Evolutionary conservation across 2,888 invertebrate species (phyloP).

Genomic region (Clistopyga incitator): DNA sequence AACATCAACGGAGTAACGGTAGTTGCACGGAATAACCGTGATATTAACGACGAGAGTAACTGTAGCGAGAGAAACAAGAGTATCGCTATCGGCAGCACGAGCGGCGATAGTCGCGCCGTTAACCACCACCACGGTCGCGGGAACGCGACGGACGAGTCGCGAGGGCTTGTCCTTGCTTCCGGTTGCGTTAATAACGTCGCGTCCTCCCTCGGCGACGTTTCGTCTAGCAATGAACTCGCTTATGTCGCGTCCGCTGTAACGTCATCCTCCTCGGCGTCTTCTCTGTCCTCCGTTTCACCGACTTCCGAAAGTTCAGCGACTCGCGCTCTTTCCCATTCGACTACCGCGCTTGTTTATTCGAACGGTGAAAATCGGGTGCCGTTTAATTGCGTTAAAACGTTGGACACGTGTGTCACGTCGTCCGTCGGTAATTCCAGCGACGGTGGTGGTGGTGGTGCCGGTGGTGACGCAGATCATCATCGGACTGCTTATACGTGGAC

Average conservation of each 20-base stretch:
- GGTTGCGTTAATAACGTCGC: slow-evolving; percentile 8
- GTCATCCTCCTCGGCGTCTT: background rate
- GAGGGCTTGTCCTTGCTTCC: slow-evolving; percentile 11
- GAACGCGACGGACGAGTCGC: slow-evolving; percentile 29
- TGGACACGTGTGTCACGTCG: background rate
- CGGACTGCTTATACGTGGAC: slow-evolving; percentile 73
- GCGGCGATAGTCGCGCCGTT: slow-evolving; percentile 35
- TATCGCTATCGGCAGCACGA: slow-evolving; percentile 24
- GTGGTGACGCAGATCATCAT: slow-evolving; percentile 65
- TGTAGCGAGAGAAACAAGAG: slow-evolving; percentile 4
- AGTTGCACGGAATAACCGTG: slow-evolving; percentile 26
- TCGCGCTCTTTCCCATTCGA: background rate
- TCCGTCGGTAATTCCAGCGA: slow-evolving; percentile 35
- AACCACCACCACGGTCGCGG: slow-evolving; percentile 72
- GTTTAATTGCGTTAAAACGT: background rate
- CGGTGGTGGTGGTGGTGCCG: slow-evolving; percentile 68
- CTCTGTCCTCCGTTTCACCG: background rate
- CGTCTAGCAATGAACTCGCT: background rate
- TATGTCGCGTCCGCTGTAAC: background rate
- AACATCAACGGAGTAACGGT: slow-evolving; percentile 25
- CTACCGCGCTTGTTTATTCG: background rate
- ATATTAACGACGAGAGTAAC: slow-evolving; percentile 34
- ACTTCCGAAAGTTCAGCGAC: slow-evolving; percentile 1
- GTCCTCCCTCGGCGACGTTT: background rate
- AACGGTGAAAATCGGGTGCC: background rate